These are phyloP conservation scores for Mugil cephalus DNA, from an alignment of 2,113 vertebrate genomes.

Conservation along the genomic window DNA sequence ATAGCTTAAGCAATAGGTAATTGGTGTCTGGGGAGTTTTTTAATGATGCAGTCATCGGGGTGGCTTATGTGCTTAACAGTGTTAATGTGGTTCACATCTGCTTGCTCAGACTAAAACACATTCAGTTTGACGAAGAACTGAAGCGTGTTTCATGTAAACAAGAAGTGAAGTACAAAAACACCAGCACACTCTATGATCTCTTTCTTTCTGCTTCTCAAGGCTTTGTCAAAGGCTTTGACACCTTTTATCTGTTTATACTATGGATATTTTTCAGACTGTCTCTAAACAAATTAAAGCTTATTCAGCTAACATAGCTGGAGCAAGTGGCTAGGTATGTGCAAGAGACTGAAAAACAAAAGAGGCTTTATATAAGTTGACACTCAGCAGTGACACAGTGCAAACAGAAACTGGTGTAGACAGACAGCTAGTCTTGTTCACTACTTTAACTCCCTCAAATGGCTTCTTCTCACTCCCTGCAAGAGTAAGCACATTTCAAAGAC, in stretches of 20 bases:
- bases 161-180: constrained; percentile 3
- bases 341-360: neutral
- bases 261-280: constrained; percentile 6
- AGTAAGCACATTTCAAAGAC: constrained; percentile 30
- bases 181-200: neutral
- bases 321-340: neutral
- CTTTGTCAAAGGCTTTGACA: neutral
- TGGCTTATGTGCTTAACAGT: constrained; percentile 47
- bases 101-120: neutral
- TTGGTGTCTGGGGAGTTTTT: constrained; percentile 62
- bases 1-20: constrained; percentile 56
- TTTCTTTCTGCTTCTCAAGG: neutral
- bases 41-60: constrained; percentile 57
- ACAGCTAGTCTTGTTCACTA: neutral
- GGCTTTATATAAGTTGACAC: neutral
- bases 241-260: constrained; percentile 24
- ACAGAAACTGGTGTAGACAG: constrained; percentile 2
- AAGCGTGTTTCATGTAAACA: constrained; percentile 32
- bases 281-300: constrained; percentile 7
- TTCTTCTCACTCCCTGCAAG: constrained; percentile 27
- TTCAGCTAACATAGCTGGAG: constrained; percentile 2
- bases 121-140: constrained; percentile 23
- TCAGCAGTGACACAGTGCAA: constrained; percentile 1
- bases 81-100: constrained; percentile 63
- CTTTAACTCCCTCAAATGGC: constrained; percentile 17